A percentile compares a stretch with the other conserved stretches of the same genome.
Conservation (phyloP, 2,113 vertebrate genomes). For the Empidonax traillii region DNA sequence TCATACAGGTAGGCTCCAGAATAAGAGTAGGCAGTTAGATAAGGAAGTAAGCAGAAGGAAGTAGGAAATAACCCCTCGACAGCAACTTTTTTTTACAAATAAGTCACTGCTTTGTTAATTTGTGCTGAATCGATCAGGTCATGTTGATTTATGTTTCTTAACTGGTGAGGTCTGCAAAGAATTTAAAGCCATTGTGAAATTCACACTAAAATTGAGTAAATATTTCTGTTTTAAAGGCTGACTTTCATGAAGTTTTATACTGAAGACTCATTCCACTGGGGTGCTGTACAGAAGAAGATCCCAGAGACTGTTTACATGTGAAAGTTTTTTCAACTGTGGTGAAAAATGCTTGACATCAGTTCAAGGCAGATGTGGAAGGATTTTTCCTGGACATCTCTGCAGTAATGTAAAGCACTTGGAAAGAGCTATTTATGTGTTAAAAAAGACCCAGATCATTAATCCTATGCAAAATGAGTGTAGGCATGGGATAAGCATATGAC, state of each 20-base stretch:
- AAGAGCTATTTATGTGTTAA: neutral
- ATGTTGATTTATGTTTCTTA: neutral
- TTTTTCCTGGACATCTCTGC: neutral
- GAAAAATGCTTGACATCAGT: neutral
- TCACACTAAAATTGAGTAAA: neutral
- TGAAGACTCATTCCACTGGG: neutral
- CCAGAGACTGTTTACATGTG: neutral
- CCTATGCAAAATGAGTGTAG: neutral
- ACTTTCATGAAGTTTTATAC: neutral
- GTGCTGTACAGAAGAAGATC: neutral
- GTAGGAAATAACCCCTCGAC: neutral
- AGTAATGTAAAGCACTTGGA: neutral
- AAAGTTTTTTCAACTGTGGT: neutral
- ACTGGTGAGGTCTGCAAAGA: neutral
- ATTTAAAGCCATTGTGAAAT: neutral
- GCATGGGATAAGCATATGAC: neutral
- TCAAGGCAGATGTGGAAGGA: neutral
- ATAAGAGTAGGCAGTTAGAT: neutral
- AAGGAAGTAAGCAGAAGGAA: neutral
- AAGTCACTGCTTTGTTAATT: neutral
- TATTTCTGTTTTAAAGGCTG: neutral
- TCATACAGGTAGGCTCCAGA: neutral
- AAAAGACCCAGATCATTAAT: neutral
- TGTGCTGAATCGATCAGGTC: neutral
- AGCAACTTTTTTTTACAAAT: neutral